A percentile compares a stretch with the other conserved stretches of the same genome.
phyloP scores from a whole-genome alignment of 2,113 vertebrate species.

The Sander lucioperca region DNA sequence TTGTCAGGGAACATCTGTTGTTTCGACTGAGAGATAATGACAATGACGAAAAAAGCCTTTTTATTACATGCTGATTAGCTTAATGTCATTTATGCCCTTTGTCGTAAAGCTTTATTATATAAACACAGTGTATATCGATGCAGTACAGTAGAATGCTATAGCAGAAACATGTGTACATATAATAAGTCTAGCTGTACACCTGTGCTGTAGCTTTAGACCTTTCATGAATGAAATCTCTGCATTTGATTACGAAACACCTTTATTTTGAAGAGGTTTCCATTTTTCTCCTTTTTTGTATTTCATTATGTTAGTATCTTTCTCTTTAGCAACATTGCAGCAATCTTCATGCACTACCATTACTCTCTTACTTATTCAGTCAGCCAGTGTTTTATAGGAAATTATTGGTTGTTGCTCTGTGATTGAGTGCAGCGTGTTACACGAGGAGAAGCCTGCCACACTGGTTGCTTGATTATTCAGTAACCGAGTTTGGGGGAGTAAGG shows the following conservation, averaged over 20 bases:
- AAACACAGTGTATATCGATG: too few species aligned
- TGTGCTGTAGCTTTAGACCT: not conserved
- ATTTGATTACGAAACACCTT: not conserved
- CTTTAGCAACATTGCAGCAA: not conserved
- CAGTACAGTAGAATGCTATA: not conserved
- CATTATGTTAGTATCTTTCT: constrained; percentile 5
- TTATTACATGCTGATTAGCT: constrained; percentile 8
- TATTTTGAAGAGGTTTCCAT: not conserved
- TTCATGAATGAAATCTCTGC: not conserved
- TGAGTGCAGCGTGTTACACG: constrained; percentile 16
- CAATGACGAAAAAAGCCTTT: constrained; percentile 15
- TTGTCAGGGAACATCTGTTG: constrained; percentile 67
- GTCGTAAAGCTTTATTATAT: not conserved
- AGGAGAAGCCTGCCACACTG: not conserved
- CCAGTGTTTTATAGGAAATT: constrained; percentile 19
- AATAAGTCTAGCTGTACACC: not conserved
- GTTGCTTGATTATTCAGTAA: constrained; percentile 21
- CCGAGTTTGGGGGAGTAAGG: constrained; percentile 4
- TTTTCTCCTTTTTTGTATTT: not conserved
- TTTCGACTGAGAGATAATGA: constrained; percentile 40
- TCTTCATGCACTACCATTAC: constrained; percentile 7
- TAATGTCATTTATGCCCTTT: constrained; percentile 7
- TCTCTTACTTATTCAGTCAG: constrained; percentile 17
- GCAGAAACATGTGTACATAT: not conserved
- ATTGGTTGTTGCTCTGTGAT: constrained; percentile 37